phyloP scores from a whole-genome alignment of 2,113 vertebrate species.

The Ceuthmochares aereus region DNA sequence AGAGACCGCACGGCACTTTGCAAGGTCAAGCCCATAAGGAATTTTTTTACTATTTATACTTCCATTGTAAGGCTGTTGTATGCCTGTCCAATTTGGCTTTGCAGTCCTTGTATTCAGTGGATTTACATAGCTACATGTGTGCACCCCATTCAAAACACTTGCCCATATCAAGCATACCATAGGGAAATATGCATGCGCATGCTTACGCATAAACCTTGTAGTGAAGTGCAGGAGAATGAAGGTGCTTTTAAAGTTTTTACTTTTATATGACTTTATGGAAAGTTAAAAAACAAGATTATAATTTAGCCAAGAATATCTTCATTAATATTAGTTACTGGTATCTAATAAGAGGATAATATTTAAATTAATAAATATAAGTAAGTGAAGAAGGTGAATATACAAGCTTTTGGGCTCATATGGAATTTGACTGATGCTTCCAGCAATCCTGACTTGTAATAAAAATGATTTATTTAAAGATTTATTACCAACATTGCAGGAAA shows the following conservation, averaged over 20 bases:
- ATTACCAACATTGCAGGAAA: conserved; percentile 61
- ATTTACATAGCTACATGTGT: neutral
- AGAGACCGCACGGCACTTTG: neutral
- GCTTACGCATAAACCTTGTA: neutral
- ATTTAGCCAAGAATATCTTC: neutral
- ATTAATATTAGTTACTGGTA: neutral
- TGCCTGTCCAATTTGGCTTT: neutral
- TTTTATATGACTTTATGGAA: neutral
- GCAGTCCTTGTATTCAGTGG: neutral
- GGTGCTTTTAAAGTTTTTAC: neutral
- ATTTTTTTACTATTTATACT: neutral
- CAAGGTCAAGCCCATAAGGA: neutral
- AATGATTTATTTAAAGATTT: conserved; percentile 45
- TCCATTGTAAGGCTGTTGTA: neutral
- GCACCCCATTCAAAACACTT: neutral
- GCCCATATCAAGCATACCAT: neutral
- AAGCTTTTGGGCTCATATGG: neutral
- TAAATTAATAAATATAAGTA: neutral
- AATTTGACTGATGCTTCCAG: conserved; percentile 22
- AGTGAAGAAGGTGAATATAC: neutral
- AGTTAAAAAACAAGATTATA: neutral
- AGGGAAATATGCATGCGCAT: neutral
- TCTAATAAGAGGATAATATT: neutral
- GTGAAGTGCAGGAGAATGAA: neutral
- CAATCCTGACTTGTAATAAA: conserved; percentile 41